A percentile compares a stretch with the other conserved stretches of the same genome.
Evolutionary conservation across 37 sponge, comb jelly and placozoan species (phyloP).

Genomic region (Hormiphora californensis): DNA sequence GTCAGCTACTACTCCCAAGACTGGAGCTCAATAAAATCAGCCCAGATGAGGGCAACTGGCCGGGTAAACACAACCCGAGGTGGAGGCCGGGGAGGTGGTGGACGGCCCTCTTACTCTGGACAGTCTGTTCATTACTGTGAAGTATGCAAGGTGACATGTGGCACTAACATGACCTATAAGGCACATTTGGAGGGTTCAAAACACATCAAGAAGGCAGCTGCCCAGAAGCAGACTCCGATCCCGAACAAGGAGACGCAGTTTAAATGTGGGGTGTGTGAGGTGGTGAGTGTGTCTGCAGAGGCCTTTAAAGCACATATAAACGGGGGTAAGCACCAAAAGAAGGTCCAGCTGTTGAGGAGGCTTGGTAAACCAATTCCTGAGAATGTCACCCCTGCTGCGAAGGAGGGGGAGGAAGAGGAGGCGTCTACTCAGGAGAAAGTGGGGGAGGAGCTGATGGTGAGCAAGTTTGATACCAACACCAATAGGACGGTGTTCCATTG

Average conservation of each 20-base stretch:
- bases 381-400: conserved; percentile 35
- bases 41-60: conserved; percentile 45
- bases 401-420: neutral
- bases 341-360: conserved; percentile 61
- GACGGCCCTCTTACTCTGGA: neutral
- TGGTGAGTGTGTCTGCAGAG: conserved; percentile 73
- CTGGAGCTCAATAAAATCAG: conserved; percentile 12
- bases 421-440: conserved; percentile 27
- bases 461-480: conserved; percentile 39
- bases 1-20: conserved; percentile 48
- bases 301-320: conserved; percentile 77
- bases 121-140: conserved; percentile 69
- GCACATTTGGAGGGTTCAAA: conserved; percentile 79
- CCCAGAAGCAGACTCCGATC: conserved; percentile 50
- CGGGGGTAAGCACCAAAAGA: conserved; percentile 81
- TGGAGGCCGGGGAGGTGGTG: conserved; percentile 8
- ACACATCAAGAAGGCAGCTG: conserved; percentile 73
- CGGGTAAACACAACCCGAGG: neutral
- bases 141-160: conserved; percentile 76
- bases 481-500: conserved; percentile 46
- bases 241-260: conserved; percentile 14
- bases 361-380: conserved; percentile 85
- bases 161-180: conserved; percentile 71
- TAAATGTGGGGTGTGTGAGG: conserved; percentile 82
- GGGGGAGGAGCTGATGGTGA: conserved; percentile 26